Evolutionary conservation across 2,797 vertebrate genomes (phyloP).

Genomic region (Merluccius polli): DNA sequence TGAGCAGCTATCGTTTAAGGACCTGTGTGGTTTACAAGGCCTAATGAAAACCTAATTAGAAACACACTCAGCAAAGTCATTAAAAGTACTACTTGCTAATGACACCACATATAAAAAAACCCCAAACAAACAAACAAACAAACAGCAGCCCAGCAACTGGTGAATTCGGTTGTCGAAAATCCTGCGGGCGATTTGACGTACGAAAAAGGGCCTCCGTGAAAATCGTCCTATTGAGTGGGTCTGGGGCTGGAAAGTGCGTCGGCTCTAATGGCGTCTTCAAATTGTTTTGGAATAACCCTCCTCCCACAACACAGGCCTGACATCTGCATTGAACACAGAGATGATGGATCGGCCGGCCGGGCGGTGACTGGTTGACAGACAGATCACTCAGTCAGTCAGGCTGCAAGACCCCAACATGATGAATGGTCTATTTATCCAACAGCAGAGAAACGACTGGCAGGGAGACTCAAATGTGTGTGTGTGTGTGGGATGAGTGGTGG

Average conservation of each 20-base stretch:
- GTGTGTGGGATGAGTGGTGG: conserved; percentile 23
- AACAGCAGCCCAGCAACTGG: not conserved
- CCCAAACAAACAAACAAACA: not conserved
- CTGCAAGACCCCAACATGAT: conserved; percentile 65
- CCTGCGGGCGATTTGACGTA: not conserved
- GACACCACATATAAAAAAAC: conserved; percentile 21
- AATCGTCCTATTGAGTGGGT: not conserved
- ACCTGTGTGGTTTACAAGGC: conserved; percentile 43
- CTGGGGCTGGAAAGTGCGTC: conserved; percentile 48
- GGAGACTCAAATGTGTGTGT: conserved; percentile 52
- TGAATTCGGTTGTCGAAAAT: not conserved
- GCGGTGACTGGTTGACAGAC: conserved; percentile 59
- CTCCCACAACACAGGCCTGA: conserved; percentile 62
- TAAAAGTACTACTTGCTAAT: conserved; percentile 49
- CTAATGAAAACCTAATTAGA: conserved; percentile 56
- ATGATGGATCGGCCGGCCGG: conserved; percentile 65
- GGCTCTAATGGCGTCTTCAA: conserved; percentile 34
- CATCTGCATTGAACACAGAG: conserved; percentile 66
- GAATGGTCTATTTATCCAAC: conserved; percentile 69
- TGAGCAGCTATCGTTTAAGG: conserved; percentile 54
- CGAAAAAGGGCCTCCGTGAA: not conserved
- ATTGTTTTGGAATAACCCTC: conserved; percentile 51
- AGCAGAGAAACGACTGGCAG: conserved; percentile 60
- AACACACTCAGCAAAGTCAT: conserved; percentile 33
- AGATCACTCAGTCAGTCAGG: conserved; percentile 64